Conservation (phyloP, 2,797 vertebrate genomes). For the Enteromius mattozi region DNA sequence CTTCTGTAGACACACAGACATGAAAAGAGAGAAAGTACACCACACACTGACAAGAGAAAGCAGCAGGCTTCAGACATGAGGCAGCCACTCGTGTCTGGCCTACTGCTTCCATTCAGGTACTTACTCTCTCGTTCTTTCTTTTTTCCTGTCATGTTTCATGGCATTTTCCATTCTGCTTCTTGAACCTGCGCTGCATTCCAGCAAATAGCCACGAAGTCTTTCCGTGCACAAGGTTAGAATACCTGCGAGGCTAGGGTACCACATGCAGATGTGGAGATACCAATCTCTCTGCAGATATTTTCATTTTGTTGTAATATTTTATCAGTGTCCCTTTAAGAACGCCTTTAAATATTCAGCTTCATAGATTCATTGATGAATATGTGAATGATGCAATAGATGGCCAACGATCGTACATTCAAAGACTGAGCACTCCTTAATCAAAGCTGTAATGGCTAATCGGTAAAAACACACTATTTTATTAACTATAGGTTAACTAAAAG, state of each 20-base stretch:
- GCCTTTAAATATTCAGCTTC: neutral
- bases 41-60: constrained; percentile 72
- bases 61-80: constrained; percentile 66
- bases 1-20: constrained; percentile 70
- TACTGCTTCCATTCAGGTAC: constrained; percentile 66
- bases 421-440: neutral
- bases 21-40: constrained; percentile 64
- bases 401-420: constrained; percentile 46
- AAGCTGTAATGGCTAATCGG: neutral
- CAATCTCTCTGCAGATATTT: neutral
- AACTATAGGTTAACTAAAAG: constrained; percentile 58
- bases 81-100: constrained; percentile 68
- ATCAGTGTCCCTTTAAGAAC: neutral
- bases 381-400: constrained; percentile 40
- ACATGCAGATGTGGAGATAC: neutral
- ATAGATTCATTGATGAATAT: neutral
- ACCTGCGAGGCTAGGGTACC: neutral
- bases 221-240: constrained; percentile 64
- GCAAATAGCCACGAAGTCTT: constrained; percentile 42
- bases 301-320: neutral
- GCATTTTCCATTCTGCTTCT: constrained; percentile 39
- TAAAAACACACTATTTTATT: constrained; percentile 62
- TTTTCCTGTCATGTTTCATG: constrained; percentile 48
- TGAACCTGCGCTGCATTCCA: constrained; percentile 1
- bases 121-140: constrained; percentile 38